A percentile compares a stretch with the other conserved stretches of the same genome.
phyloP scores from a whole-genome alignment of 2,888 invertebrate species.

The Octonoba sinensis region DNA sequence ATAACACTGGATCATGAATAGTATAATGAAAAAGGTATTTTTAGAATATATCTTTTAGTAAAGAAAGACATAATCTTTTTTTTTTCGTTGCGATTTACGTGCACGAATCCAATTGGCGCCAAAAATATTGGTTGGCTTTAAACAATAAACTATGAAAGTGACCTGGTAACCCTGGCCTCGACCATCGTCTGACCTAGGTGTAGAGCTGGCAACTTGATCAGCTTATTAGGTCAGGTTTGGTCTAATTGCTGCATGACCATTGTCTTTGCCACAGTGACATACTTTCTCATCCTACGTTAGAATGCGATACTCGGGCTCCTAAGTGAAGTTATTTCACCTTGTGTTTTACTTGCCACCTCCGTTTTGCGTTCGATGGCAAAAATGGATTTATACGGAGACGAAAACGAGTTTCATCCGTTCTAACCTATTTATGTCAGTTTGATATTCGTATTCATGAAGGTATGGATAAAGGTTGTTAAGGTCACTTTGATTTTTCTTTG shows the following conservation, averaged over 20 bases:
- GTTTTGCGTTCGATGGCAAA: slow-evolving; percentile 29
- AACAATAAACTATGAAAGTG: slow-evolving; percentile 60
- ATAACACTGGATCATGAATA: no score
- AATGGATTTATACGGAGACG: slow-evolving; percentile 35
- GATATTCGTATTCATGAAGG: slow-evolving; percentile 41
- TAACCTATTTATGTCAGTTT: slow-evolving; percentile 59
- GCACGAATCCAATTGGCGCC: neutral
- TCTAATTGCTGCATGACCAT: slow-evolving; percentile 49
- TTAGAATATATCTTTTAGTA: no score
- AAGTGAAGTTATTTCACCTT: slow-evolving; percentile 32
- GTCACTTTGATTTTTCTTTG: slow-evolving; percentile 24
- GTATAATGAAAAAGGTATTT: no score
- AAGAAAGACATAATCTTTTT: no score
- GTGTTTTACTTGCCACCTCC: slow-evolving; percentile 15
- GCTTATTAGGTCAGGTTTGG: slow-evolving; percentile 61
- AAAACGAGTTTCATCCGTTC: slow-evolving; percentile 35
- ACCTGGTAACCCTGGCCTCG: slow-evolving; percentile 61
- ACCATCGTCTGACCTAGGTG: slow-evolving; percentile 42
- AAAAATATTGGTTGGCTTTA: neutral
- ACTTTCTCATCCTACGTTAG: slow-evolving; percentile 41
- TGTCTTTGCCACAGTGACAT: slow-evolving; percentile 60
- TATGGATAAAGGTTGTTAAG: slow-evolving; percentile 42
- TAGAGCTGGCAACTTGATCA: slow-evolving; percentile 21
- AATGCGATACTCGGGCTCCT: slow-evolving; percentile 8
- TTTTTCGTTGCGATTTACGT: no score